These are phyloP conservation scores for Amaurobius ferox DNA, from an alignment of 2,888 invertebrate species.

Conservation along the genomic window DNA sequence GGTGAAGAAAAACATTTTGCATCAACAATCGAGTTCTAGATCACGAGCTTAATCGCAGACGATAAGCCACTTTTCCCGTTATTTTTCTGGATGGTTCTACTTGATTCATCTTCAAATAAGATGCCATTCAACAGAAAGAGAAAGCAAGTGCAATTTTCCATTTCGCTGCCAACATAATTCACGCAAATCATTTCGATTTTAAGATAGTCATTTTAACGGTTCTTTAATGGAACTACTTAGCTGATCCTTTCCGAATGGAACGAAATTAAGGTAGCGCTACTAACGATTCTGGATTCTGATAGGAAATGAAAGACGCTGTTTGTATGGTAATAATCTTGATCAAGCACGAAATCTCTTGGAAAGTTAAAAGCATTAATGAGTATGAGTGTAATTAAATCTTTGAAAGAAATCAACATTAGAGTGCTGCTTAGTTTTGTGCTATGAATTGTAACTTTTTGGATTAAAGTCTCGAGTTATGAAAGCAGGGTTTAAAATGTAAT, in stretches of 20 bases:
- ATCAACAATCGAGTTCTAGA: background rate
- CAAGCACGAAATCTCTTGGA: background rate
- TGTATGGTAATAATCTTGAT: background rate
- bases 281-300: background rate
- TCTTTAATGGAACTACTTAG: background rate
- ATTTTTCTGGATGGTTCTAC: constrained; percentile 6
- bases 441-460: no score
- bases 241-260: background rate
- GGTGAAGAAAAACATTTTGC: background rate
- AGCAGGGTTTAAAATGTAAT: no score
- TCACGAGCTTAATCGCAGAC: background rate
- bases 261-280: background rate
- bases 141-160: background rate
- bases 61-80: background rate
- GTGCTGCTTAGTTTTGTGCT: no score
- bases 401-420: no score
- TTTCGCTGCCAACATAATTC: background rate
- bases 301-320: constrained; percentile 6
- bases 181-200: background rate
- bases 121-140: background rate
- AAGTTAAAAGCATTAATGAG: no score
- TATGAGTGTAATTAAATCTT: no score
- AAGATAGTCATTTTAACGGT: background rate
- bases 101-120: background rate
- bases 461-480: no score